Conservation (phyloP, 2,113 vertebrate species). For the Trogon melanurus region DNA sequence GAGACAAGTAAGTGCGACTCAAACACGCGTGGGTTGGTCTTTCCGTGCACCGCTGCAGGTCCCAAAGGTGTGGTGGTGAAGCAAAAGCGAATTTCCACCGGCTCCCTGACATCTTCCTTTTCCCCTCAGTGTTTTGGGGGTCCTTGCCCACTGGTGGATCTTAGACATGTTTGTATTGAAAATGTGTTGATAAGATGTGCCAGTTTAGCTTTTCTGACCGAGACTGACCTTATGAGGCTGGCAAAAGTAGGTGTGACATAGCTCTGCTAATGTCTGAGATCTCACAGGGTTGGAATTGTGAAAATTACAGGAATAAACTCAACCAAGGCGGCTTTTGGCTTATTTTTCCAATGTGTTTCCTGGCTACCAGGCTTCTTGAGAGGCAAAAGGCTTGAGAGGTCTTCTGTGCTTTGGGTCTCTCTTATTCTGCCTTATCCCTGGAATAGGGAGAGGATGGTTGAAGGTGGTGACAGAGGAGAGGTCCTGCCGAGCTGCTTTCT, state of each 20-base stretch:
- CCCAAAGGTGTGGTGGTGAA: neutral
- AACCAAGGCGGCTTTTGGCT: neutral
- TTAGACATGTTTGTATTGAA: neutral
- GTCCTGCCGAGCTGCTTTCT: neutral
- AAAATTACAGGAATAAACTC: neutral
- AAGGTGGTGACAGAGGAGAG: neutral
- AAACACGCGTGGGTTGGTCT: neutral
- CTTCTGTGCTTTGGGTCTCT: neutral
- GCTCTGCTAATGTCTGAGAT: neutral
- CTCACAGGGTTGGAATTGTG: neutral
- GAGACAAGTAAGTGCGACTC: slow-evolving; percentile 49
- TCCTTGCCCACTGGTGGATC: neutral
- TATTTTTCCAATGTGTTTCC: neutral
- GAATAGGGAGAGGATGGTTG: neutral
- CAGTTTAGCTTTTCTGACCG: neutral
- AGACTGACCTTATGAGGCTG: neutral
- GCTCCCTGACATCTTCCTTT: neutral
- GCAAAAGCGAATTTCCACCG: neutral
- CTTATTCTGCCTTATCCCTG: neutral
- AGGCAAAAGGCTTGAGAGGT: neutral
- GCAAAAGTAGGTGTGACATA: neutral
- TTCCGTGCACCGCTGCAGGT: neutral
- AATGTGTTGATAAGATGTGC: rapidly evolving
- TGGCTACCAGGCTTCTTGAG: neutral
- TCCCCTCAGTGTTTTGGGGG: neutral